A percentile compares a stretch with the other conserved stretches of the same genome.
These are phyloP conservation scores for Lepidurus packardi DNA, from an alignment of 1,140 invertebrate genomes.

Conservation along the genomic window DNA sequence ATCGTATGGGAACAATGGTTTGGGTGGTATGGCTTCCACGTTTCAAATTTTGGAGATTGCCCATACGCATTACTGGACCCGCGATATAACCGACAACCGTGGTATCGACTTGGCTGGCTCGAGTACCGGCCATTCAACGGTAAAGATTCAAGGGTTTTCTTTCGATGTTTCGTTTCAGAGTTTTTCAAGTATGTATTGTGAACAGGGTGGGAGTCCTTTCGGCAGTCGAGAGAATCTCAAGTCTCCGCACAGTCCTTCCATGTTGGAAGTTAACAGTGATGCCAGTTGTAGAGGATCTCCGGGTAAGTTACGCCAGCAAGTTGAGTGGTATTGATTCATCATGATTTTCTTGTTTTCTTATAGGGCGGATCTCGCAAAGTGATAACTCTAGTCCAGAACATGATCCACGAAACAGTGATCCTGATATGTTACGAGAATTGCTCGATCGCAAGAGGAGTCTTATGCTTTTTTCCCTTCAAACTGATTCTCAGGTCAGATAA, in stretches of 20 bases:
- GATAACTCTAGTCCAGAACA: slow-evolving; percentile 32
- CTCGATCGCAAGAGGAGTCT: slow-evolving; percentile 79
- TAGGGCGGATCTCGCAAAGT: slow-evolving; percentile 30
- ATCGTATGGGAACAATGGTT: slow-evolving; percentile 86
- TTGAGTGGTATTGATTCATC: not conserved
- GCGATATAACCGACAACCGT: slow-evolving; percentile 61
- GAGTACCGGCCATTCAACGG: slow-evolving; percentile 48
- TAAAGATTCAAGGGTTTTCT: slow-evolving; percentile 36
- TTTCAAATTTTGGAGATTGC: slow-evolving; percentile 96
- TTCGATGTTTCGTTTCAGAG: not conserved
- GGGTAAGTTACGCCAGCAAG: slow-evolving; percentile 9
- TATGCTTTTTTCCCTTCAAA: slow-evolving; percentile 61
- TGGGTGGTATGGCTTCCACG: slow-evolving; percentile 94
- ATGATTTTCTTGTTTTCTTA: not conserved
- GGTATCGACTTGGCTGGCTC: slow-evolving; percentile 42
- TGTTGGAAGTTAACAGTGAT: slow-evolving; percentile 26
- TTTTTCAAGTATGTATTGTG: slow-evolving; percentile 33
- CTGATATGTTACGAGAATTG: slow-evolving; percentile 79
- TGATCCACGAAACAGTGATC: slow-evolving; percentile 22
- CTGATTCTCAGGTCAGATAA: slow-evolving; percentile 64
- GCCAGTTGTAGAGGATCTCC: slow-evolving; percentile 29
- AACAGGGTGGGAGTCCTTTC: slow-evolving; percentile 62
- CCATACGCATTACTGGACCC: slow-evolving; percentile 96
- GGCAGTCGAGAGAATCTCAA: slow-evolving; percentile 70
- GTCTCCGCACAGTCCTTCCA: slow-evolving; percentile 53